phyloP scores from a whole-genome alignment of 2,888 invertebrate genomes.

The Cremastinae sp. region DNA sequence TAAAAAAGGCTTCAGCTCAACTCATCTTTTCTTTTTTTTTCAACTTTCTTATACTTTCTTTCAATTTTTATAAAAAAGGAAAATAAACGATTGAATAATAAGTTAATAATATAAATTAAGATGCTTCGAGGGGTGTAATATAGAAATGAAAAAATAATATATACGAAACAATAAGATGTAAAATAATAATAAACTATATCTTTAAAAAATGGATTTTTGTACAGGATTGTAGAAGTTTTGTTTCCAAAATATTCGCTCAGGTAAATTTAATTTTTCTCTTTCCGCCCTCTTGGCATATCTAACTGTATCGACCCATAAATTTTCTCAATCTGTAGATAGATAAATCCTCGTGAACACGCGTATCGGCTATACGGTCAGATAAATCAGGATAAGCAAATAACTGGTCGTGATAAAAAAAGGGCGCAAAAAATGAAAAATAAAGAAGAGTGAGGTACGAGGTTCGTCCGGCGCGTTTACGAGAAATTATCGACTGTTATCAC shows the following conservation, averaged over 20 bases:
- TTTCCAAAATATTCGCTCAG: neutral
- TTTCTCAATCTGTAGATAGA: conserved; percentile 39
- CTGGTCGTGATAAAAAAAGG: conserved; percentile 32
- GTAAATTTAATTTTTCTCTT: conserved; percentile 9
- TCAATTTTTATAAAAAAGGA: too few species aligned
- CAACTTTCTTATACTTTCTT: too few species aligned
- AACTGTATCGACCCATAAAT: conserved; percentile 39
- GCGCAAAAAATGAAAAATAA: conserved; percentile 9
- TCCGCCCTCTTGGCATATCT: conserved; percentile 13
- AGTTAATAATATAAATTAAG: too few species aligned
- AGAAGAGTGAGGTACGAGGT: conserved; percentile 38
- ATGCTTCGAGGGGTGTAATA: too few species aligned
- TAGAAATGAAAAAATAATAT: too few species aligned
- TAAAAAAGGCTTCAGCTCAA: too few species aligned
- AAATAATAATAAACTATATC: too few species aligned
- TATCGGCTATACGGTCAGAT: conserved; percentile 38
- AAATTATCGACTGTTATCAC: conserved; percentile 46
- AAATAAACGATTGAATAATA: too few species aligned
- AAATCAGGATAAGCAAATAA: conserved; percentile 57
- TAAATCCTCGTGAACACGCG: neutral
- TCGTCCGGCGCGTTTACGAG: conserved; percentile 20
- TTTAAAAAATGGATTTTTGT: too few species aligned
- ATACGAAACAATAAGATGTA: too few species aligned
- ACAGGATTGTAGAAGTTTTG: neutral
- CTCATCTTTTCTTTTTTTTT: too few species aligned